Evolutionary conservation across 1,140 invertebrate genomes (phyloP).

Genomic region (Penaeus japonicus): DNA sequence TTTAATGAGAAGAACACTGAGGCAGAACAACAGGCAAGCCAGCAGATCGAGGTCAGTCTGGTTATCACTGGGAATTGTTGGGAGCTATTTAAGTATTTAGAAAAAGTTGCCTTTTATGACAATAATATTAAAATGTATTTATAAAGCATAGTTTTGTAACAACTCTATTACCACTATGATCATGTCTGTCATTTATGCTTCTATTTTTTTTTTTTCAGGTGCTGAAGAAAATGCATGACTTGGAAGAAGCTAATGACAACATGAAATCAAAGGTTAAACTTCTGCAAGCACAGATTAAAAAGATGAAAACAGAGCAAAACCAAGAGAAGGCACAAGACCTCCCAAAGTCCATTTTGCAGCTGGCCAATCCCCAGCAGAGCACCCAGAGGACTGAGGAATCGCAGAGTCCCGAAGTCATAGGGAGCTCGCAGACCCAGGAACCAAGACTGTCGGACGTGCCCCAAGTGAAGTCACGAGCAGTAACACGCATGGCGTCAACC

Average conservation of each 20-base stretch:
- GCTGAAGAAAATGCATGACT: slow-evolving; percentile 10
- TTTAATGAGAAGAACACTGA: slow-evolving; percentile 24
- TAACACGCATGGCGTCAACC: too few relatives aligned
- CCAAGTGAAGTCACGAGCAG: too few relatives aligned
- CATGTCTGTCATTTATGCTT: not conserved
- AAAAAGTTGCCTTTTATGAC: not conserved
- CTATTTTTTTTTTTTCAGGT: not conserved
- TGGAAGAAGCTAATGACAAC: slow-evolving; percentile 19
- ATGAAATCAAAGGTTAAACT: not conserved
- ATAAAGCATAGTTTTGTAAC: not conserved
- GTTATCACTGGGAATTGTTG: too few relatives aligned
- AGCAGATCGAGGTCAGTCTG: slow-evolving; percentile 6
- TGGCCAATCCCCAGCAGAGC: not conserved
- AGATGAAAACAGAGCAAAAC: not conserved
- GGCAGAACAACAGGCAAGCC: not conserved
- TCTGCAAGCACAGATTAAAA: slow-evolving; percentile 19
- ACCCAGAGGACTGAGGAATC: not conserved
- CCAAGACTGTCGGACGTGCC: not conserved
- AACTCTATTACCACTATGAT: too few relatives aligned
- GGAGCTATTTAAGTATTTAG: not conserved
- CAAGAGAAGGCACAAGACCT: too few relatives aligned
- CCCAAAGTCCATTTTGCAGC: too few relatives aligned
- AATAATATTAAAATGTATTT: not conserved
- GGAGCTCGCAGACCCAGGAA: not conserved
- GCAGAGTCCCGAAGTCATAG: not conserved